A percentile compares a stretch with the other conserved stretches of the same genome.
Conservation (phyloP, 2,888 invertebrate species). For the Thera obeliscata region DNA sequence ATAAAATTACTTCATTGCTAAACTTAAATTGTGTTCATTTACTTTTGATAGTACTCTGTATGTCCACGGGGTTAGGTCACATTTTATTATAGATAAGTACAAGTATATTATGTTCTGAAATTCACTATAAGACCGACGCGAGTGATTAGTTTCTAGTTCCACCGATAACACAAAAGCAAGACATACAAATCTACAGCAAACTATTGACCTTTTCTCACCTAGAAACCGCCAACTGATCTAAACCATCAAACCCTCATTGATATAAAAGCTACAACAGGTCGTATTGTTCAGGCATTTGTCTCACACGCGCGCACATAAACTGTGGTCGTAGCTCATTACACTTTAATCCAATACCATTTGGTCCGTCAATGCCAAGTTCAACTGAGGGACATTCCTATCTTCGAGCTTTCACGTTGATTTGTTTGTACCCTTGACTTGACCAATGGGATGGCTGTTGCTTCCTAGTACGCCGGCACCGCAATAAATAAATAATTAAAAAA, state of each 20-base stretch:
- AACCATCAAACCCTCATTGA: constrained; percentile 14
- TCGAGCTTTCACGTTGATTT: constrained; percentile 71
- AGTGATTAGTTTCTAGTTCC: no score
- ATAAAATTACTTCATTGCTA: no score
- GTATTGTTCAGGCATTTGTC: constrained; percentile 10
- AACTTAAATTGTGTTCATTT: no score
- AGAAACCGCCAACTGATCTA: constrained; percentile 12
- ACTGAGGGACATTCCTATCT: constrained; percentile 30
- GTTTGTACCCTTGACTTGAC: constrained; percentile 70
- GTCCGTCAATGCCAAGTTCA: constrained; percentile 75
- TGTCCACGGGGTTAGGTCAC: no score
- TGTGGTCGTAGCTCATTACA: constrained; percentile 58
- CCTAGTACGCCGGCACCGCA: background rate
- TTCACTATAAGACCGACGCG: no score
- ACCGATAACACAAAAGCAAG: no score
- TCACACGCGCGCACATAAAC: constrained; percentile 41
- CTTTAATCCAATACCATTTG: constrained; percentile 69
- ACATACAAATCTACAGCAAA: background rate
- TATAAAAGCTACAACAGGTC: constrained; percentile 13
- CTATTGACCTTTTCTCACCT: constrained; percentile 4
- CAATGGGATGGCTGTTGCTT: constrained; percentile 39
- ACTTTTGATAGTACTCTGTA: no score
- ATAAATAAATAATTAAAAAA: no score
- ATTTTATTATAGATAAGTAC: no score
- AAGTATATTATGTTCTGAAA: no score